phyloP scores from a whole-genome alignment of 1,140 invertebrate genomes.

The Drosophila pandora region DNA sequence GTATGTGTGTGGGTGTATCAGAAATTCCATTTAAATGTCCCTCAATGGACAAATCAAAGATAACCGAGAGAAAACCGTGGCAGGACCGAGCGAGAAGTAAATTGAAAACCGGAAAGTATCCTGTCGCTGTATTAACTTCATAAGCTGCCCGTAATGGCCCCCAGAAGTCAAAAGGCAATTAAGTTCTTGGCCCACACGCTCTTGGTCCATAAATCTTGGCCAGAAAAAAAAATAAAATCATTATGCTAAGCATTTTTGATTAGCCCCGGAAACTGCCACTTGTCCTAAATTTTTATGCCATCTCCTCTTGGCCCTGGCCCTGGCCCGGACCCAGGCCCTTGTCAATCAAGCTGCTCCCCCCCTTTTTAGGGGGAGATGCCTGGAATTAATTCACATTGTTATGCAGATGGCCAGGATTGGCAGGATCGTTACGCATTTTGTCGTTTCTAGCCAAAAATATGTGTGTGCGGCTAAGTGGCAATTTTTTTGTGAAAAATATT shows the following conservation, averaged over 20 bases:
- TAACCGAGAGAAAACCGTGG: conserved; percentile 46
- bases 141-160: neutral
- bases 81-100: conserved; percentile 30
- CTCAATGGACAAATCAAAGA: conserved; percentile 78
- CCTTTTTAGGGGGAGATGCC: neutral
- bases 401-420: conserved; percentile 34
- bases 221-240: neutral
- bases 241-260: conserved; percentile 39
- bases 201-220: conserved; percentile 25
- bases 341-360: conserved; percentile 47
- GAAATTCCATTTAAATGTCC: conserved; percentile 74
- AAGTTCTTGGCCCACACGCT: conserved; percentile 1
- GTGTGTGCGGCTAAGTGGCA: conserved; percentile 16
- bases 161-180: conserved; percentile 16
- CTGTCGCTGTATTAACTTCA: neutral
- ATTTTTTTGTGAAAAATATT: conserved; percentile 1
- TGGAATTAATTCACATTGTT: conserved; percentile 49
- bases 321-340: neutral
- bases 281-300: conserved; percentile 31
- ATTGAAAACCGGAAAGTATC: conserved; percentile 48
- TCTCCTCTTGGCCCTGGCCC: neutral
- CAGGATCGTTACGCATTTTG: conserved; percentile 33
- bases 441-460: conserved; percentile 1
- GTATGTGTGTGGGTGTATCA: conserved; percentile 8
- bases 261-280: conserved; percentile 18